These are phyloP conservation scores for Allygus modestus DNA, from an alignment of 2,888 invertebrate genomes.

Conservation along the genomic window DNA sequence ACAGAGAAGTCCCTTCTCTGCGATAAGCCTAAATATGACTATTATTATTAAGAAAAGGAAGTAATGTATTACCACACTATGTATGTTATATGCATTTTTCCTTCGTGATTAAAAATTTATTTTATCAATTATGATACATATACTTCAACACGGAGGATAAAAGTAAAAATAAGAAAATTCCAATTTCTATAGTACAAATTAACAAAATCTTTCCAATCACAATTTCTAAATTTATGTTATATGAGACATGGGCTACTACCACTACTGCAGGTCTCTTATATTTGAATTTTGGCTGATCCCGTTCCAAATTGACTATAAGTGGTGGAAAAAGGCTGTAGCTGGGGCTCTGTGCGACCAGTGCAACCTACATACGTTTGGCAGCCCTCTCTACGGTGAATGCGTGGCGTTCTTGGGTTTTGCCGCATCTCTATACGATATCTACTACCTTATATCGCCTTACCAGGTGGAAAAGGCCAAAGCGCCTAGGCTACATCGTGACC, in stretches of 20 bases:
- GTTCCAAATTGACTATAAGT: neutral
- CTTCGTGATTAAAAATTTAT: too few relatives aligned
- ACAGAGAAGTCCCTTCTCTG: too few relatives aligned
- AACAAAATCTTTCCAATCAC: neutral
- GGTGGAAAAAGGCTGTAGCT: neutral
- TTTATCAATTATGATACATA: too few relatives aligned
- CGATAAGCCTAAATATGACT: too few relatives aligned
- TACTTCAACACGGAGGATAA: too few relatives aligned
- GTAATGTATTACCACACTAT: too few relatives aligned
- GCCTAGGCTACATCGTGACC: neutral
- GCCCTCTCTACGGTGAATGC: neutral
- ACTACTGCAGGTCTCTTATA: neutral
- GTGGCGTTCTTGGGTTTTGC: neutral
- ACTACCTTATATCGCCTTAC: conserved; percentile 7
- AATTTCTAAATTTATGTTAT: neutral
- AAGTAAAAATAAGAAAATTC: too few relatives aligned
- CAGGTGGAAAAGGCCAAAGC: neutral
- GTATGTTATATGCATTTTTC: too few relatives aligned
- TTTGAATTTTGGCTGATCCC: neutral
- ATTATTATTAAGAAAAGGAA: too few relatives aligned
- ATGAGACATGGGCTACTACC: neutral
- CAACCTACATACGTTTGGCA: neutral
- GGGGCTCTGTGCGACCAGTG: neutral
- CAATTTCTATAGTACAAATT: neutral
- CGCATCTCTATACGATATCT: neutral